Base-by-base conservation (phyloP, 1,140 invertebrate species). In the Hermetia illucens region DNA sequence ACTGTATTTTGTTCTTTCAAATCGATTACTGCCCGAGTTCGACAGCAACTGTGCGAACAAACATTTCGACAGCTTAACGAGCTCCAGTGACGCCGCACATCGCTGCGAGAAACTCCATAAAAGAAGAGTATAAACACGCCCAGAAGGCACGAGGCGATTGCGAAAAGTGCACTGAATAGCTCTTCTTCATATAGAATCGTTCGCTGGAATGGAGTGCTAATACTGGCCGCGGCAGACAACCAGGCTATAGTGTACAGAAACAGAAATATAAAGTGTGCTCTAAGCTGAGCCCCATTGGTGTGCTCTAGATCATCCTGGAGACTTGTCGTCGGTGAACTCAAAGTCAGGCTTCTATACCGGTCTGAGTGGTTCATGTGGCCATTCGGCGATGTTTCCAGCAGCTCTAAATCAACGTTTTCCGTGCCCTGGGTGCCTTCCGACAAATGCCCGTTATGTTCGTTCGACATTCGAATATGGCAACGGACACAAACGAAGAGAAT, bases 51-150 rank as follows among this genome's bases (percentile, higher is more conserved):
- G 46, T 13, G 13, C 13, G 19, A 18, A 17, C 9, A 73, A 46
- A 61, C 71, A 72, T 43, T 39, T 36, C 20, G 9, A 24, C 38
- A 44, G 22, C 29, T 37, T 31, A 49, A 48, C 34, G 70, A 58
- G 4, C 73, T 55, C 82, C 82, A 87, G 15, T 79, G 75, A 0
- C 69, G 68, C 35, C 84, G 66, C 0, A 89, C 81, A 58, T 92
- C 88, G 43, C 75, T 82, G 17, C 88, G 63, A 0, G 81, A 80
- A 22, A 90, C 70, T 35, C 83, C 85, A 52, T 88, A 89, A 57
- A 88, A 92, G 31, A 87, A 72, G 9, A 91, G 54, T 18, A 88
- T 76, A 52, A 91, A 92, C n/a, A 79, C 64, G 1, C 82, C 85
- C 33, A 91, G 62, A 10, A 76, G 62, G 18, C 73, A 72, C 1